Evolutionary conservation across 2,113 vertebrate species (phyloP).

Genomic region (Lepus americanus): DNA sequence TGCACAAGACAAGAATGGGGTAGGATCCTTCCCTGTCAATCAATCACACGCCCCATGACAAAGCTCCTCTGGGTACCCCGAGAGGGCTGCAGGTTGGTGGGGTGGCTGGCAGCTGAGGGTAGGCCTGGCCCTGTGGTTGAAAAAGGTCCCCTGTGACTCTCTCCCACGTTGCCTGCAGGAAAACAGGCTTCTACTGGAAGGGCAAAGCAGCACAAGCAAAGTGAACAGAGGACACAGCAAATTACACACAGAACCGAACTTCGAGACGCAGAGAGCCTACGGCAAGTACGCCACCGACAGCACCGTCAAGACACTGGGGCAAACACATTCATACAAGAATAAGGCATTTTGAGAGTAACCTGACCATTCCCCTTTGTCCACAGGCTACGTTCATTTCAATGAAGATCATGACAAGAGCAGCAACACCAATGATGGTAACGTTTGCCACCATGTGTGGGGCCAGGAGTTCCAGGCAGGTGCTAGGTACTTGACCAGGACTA

Average conservation of each 20-base stretch:
- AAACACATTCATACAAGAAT: not conserved
- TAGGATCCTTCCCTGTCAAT: not conserved
- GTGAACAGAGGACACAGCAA: not conserved
- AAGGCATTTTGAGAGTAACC: not conserved
- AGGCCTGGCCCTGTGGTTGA: not conserved
- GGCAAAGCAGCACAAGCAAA: not conserved
- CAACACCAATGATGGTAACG: not conserved
- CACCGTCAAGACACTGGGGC: not conserved
- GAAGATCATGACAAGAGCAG: not conserved
- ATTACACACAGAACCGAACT: not conserved
- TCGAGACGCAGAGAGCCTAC: not conserved
- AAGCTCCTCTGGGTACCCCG: not conserved
- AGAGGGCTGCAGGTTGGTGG: not conserved
- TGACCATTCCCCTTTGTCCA: not conserved
- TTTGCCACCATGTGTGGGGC: not conserved
- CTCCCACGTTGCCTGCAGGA: not conserved
- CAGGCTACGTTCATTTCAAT: not conserved
- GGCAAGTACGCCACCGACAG: not conserved
- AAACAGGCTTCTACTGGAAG: not conserved
- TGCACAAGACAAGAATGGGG: not conserved
- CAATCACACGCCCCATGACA: not conserved
- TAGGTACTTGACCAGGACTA: not conserved
- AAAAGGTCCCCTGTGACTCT: not conserved
- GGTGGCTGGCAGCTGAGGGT: not conserved
- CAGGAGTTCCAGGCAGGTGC: not conserved